These are phyloP conservation scores for Petrocephalus microphthalmus DNA, from an alignment of 2,113 vertebrate genomes.

Conservation along the genomic window DNA sequence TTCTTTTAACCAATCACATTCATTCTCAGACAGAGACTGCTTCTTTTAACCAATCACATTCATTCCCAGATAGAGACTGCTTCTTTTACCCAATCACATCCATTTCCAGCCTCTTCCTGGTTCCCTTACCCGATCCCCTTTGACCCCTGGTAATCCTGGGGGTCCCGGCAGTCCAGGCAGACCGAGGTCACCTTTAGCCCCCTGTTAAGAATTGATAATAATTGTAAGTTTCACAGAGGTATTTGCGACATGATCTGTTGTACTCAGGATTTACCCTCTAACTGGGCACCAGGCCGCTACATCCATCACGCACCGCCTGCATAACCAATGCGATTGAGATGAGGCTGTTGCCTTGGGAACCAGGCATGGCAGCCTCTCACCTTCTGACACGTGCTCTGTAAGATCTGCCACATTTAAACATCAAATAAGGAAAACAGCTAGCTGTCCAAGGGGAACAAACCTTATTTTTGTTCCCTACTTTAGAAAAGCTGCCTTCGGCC, in stretches of 20 bases:
- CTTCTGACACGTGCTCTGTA: background rate
- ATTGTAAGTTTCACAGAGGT: background rate
- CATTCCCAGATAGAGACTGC: too few relatives aligned
- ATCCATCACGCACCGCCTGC: background rate
- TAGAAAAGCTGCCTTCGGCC: background rate
- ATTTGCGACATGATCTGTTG: background rate
- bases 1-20: background rate
- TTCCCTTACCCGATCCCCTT: slow-evolving; percentile 83
- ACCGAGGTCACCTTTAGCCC: slow-evolving; percentile 77
- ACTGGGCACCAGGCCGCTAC: background rate
- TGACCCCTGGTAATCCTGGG: slow-evolving; percentile 75
- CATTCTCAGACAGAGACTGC: background rate
- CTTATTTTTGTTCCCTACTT: background rate
- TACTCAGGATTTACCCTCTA: background rate
- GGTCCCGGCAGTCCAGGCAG: slow-evolving; percentile 84
- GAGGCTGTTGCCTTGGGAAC: background rate
- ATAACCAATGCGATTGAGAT: background rate
- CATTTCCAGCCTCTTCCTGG: background rate
- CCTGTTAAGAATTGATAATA: slow-evolving; percentile 57
- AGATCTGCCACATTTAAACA: background rate
- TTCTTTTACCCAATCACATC: background rate
- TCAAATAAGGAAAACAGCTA: background rate
- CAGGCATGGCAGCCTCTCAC: background rate
- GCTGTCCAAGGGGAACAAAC: background rate
- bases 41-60: too few relatives aligned